Evolutionary conservation across 2,113 vertebrate species (phyloP).

Genomic region (Alaudala cheleensis): DNA sequence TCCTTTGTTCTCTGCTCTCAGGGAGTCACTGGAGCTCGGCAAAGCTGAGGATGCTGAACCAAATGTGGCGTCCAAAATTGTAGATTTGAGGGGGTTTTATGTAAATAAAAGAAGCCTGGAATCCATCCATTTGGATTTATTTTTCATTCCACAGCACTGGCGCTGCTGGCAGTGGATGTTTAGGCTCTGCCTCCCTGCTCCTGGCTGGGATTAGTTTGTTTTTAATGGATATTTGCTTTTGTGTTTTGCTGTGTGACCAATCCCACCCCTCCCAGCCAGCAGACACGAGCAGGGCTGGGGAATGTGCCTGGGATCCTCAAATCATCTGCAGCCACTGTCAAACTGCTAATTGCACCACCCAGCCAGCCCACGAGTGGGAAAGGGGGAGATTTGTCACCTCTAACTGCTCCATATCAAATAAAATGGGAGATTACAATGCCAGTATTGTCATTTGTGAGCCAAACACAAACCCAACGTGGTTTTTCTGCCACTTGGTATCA

Average conservation of each 20-base stretch:
- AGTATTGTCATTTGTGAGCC: neutral
- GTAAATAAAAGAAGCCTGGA: neutral
- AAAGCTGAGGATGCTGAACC: neutral
- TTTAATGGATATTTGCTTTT: slow-evolving; percentile 5
- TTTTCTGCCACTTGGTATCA: neutral
- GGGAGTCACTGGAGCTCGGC: neutral
- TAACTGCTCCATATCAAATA: neutral
- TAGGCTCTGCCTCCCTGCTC: neutral
- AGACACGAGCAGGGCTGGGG: neutral
- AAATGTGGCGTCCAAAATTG: neutral
- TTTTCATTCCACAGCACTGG: neutral
- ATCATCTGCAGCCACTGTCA: neutral
- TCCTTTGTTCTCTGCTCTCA: neutral
- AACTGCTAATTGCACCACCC: neutral
- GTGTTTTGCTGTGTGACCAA: neutral
- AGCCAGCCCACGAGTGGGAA: neutral
- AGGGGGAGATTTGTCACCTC: neutral
- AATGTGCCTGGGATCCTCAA: neutral
- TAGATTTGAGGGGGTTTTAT: neutral
- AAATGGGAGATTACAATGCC: neutral
- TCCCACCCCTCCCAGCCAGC: neutral
- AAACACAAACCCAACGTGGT: neutral
- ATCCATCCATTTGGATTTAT: neutral
- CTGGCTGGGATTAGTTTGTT: neutral
- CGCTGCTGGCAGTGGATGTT: neutral